Percentiles rank a stretch among this genome's conserved stretches.
These are phyloP conservation scores for Pemphredon lugubris DNA, from an alignment of 2,888 invertebrate species.

Conservation along the genomic window DNA sequence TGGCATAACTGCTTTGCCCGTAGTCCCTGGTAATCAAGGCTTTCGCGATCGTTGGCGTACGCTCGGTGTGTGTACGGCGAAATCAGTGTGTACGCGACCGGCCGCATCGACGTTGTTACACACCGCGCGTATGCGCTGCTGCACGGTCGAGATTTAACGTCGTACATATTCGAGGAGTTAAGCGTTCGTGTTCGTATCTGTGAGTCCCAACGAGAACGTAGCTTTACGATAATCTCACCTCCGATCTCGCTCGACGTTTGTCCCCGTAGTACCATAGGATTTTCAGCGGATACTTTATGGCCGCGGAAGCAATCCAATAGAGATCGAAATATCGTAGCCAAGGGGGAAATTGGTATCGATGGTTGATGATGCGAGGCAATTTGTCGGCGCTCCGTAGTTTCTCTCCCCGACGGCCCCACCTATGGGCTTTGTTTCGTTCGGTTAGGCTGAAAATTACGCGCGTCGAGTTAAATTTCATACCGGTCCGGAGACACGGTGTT, in stretches of 20 bases:
- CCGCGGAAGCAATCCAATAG: not conserved
- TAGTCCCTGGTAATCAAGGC: constrained; percentile 68
- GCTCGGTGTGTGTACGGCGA: constrained; percentile 19
- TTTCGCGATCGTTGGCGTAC: constrained; percentile 59
- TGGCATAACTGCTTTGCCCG: constrained; percentile 67
- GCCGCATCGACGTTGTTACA: constrained; percentile 12
- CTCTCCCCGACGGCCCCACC: no score
- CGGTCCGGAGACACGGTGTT: no score
- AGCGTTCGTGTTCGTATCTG: constrained; percentile 43
- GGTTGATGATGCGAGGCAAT: no score
- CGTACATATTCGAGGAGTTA: constrained; percentile 47
- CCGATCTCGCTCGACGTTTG: constrained; percentile 34
- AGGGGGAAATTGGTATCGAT: not conserved
- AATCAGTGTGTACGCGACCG: constrained; percentile 21
- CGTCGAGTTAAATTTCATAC: no score
- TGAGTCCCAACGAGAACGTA: constrained; percentile 24
- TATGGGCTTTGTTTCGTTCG: no score
- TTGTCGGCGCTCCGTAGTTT: no score
- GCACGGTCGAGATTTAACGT: constrained; percentile 51
- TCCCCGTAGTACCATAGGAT: constrained; percentile 24
- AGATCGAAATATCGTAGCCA: not conserved
- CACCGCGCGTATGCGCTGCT: constrained; percentile 25
- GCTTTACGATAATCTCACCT: constrained; percentile 34
- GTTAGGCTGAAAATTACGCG: no score
- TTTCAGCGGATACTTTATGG: constrained; percentile 9